phyloP scores from a whole-genome alignment of 2,113 vertebrate genomes.

The Chaenocephalus aceratus region DNA sequence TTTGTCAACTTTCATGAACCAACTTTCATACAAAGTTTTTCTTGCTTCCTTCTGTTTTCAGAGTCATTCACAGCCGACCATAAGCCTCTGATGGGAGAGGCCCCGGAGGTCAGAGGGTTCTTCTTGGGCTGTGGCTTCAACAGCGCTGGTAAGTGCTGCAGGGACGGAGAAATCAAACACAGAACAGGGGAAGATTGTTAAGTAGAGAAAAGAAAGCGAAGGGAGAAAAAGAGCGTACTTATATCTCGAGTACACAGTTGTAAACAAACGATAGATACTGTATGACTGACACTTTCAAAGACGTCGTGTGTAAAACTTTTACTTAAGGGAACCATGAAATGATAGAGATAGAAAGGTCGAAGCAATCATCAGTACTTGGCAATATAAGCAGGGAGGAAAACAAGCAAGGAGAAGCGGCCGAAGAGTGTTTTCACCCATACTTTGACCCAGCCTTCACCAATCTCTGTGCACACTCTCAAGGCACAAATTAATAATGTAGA shows the following conservation, averaged over 20 bases:
- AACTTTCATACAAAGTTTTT: not conserved
- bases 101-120: constrained; percentile 94
- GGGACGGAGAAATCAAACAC: not conserved
- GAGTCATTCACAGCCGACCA: constrained; percentile 98
- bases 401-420: not conserved
- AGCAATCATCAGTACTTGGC: not conserved
- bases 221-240: not conserved
- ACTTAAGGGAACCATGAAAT: not conserved
- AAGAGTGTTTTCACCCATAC: constrained; percentile 21
- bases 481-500: constrained; percentile 61
- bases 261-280: not conserved
- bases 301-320: not conserved
- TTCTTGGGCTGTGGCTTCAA: constrained; percentile 98
- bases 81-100: constrained; percentile 96
- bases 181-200: not conserved
- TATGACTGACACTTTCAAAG: not conserved
- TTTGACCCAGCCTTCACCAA: constrained; percentile 19
- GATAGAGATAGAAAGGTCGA: constrained; percentile 3
- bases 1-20: not conserved
- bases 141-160: constrained; percentile 89
- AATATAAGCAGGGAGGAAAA: constrained; percentile 19
- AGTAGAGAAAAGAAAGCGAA: not conserved
- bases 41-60: constrained; percentile 54
- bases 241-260: not conserved
- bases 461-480: constrained; percentile 34